A percentile compares a stretch with the other conserved stretches of the same genome.
Evolutionary conservation across 2,888 invertebrate species (phyloP).

Genomic region (Lithophane semibrunnea): DNA sequence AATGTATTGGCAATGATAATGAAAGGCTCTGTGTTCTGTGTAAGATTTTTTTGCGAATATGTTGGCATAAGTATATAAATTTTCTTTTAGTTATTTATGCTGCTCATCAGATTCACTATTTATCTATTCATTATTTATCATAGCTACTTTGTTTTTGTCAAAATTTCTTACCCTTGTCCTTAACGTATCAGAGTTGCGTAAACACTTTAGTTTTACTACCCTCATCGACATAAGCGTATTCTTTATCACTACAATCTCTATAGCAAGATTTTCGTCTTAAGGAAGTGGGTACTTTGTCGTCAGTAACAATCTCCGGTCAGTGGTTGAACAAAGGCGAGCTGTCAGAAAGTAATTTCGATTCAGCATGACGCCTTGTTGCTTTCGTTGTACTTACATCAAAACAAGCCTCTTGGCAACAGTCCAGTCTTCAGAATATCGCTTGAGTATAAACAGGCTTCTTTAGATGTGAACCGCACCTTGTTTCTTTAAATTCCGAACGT

Average conservation of each 20-base stretch:
- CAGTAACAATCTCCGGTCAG: slow-evolving; percentile 54
- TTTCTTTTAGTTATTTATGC: not conserved
- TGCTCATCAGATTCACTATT: not conserved
- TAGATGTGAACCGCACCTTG: slow-evolving; percentile 35
- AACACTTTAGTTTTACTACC: slow-evolving; percentile 3
- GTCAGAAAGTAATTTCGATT: slow-evolving; percentile 67
- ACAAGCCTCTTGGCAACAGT: slow-evolving; percentile 64
- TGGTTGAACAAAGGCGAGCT: slow-evolving; percentile 50
- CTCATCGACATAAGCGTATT: slow-evolving; percentile 9
- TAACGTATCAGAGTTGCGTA: not conserved
- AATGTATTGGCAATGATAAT: slow-evolving; percentile 10
- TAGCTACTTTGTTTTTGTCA: not conserved
- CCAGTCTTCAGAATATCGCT: slow-evolving; percentile 61
- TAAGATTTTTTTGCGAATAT: not conserved
- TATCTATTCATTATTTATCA: not conserved
- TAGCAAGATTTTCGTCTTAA: slow-evolving; percentile 17
- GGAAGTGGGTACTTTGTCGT: slow-evolving; percentile 37
- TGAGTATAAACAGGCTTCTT: slow-evolving; percentile 55
- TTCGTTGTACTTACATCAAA: slow-evolving; percentile 56
- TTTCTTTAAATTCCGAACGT: not conserved
- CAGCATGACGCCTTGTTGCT: slow-evolving; percentile 64
- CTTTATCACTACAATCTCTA: slow-evolving; percentile 19
- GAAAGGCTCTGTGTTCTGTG: not conserved
- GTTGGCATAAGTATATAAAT: not conserved
- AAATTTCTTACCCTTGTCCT: not conserved